Percentiles rank a stretch among this genome's conserved stretches.
phyloP scores from a whole-genome alignment of 2,797 vertebrate genomes.

The Diplodus puntazzo region DNA sequence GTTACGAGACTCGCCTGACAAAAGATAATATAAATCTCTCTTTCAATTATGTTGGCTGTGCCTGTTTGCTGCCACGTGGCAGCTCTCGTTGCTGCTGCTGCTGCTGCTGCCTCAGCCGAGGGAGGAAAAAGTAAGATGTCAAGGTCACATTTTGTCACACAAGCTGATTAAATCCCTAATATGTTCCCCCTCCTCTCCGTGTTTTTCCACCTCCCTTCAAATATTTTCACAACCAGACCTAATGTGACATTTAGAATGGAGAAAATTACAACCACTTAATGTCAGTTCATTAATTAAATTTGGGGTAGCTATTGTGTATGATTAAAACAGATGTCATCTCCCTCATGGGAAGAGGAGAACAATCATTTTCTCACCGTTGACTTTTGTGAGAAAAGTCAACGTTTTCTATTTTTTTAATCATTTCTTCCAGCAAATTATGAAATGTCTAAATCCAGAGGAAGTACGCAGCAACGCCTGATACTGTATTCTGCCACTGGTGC shows the following conservation, averaged over 20 bases:
- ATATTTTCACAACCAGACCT: slow-evolving; percentile 70
- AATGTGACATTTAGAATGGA: slow-evolving; percentile 76
- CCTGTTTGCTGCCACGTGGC: slow-evolving; percentile 45
- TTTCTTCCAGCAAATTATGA: slow-evolving; percentile 1
- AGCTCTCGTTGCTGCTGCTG: slow-evolving; percentile 18
- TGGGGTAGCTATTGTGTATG: slow-evolving; percentile 51
- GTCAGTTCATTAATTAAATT: slow-evolving; percentile 73
- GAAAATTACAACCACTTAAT: slow-evolving; percentile 71
- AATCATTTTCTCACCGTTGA: slow-evolving; percentile 23
- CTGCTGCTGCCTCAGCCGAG: slow-evolving; percentile 39
- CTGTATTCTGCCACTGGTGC: slow-evolving; percentile 10
- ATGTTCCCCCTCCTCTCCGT: slow-evolving; percentile 32
- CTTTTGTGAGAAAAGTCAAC: slow-evolving; percentile 32
- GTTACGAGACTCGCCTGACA: slow-evolving; percentile 44
- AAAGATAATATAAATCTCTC: slow-evolving; percentile 71
- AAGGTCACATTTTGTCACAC: slow-evolving; percentile 75
- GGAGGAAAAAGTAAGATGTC: slow-evolving; percentile 55
- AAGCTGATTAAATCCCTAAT: slow-evolving; percentile 75
- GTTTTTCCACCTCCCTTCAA: slow-evolving; percentile 66
- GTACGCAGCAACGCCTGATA: slow-evolving; percentile 27
- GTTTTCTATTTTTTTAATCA: not conserved
- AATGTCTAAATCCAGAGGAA: slow-evolving; percentile 25
- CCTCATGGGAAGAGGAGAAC: slow-evolving; percentile 32
- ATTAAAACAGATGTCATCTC: slow-evolving; percentile 74
- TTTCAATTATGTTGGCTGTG: slow-evolving; percentile 54